Conservation (phyloP, 2,797 vertebrate species). For the Cygnus olor region DNA sequence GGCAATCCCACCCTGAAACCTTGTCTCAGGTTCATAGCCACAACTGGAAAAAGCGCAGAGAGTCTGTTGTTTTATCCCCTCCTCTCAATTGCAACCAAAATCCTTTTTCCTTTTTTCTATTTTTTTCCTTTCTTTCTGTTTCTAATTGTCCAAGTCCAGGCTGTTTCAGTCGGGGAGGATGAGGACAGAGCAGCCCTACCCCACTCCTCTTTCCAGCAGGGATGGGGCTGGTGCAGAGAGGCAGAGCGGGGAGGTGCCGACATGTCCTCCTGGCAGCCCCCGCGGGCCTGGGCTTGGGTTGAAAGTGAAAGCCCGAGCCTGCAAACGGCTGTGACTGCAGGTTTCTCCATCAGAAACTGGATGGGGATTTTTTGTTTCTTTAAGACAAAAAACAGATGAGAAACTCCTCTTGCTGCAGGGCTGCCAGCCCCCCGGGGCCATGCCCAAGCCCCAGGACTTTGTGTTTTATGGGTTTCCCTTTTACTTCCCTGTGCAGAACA, state of each 20-base stretch:
- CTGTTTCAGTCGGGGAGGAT: not conserved
- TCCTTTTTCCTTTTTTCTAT: accelerated
- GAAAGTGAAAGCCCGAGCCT: not conserved
- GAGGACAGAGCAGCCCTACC: not conserved
- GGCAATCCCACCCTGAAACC: not conserved
- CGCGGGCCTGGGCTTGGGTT: not conserved
- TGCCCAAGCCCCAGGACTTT: not conserved
- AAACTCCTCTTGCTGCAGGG: not conserved
- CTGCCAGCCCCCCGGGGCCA: accelerated
- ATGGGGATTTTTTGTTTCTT: too few species aligned
- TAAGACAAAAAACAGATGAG: not conserved
- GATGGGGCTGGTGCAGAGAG: not conserved
- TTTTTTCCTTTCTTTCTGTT: not conserved
- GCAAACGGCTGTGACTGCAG: not conserved
- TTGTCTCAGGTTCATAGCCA: not conserved
- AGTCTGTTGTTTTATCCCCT: not conserved
- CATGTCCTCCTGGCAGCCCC: not conserved
- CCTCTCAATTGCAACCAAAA: not conserved
- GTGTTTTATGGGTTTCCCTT: not conserved
- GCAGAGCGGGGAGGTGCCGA: not conserved
- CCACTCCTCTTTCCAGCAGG: not conserved
- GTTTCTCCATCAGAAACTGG: too few species aligned
- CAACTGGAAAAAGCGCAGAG: not conserved
- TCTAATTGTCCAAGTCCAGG: not conserved
- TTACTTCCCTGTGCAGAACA: not conserved